Evolutionary conservation across 2,113 vertebrate species (phyloP).

Genomic region (Ascaphus truei): DNA sequence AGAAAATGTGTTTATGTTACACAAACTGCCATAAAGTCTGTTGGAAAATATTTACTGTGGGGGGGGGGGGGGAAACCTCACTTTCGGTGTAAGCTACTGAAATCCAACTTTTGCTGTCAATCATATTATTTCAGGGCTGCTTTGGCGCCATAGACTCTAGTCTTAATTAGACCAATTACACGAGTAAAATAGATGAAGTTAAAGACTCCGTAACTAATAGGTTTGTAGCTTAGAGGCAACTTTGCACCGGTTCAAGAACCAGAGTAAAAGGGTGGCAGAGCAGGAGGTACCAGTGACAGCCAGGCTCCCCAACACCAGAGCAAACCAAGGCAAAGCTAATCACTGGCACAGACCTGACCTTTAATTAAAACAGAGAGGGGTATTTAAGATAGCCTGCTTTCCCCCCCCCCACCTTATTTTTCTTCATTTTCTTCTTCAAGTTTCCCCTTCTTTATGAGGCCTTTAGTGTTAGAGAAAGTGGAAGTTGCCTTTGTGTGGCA

Average conservation of each 20-base stretch:
- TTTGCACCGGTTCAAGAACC: background rate
- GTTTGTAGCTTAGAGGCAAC: background rate
- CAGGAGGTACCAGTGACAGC: conserved; percentile 27
- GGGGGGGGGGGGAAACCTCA: too few relatives aligned
- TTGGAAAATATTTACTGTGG: too few relatives aligned
- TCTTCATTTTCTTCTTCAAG: background rate
- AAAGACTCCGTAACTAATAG: conserved; percentile 2
- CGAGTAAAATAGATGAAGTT: background rate
- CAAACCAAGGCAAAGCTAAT: background rate
- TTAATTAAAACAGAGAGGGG: background rate
- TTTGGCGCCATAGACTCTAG: background rate
- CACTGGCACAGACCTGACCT: background rate
- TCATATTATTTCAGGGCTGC: conserved; percentile 10
- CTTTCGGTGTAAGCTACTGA: conserved; percentile 1
- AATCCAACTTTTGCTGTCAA: conserved; percentile 26
- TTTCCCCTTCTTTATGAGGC: conserved; percentile 1
- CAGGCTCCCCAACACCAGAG: conserved; percentile 14
- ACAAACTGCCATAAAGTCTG: too few relatives aligned
- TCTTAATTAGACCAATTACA: background rate
- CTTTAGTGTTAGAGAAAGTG: conserved; percentile 45
- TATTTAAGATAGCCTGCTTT: conserved; percentile 8
- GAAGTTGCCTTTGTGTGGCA: conserved; percentile 68
- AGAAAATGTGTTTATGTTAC: too few relatives aligned
- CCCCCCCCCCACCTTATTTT: background rate
- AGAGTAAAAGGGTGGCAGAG: conserved; percentile 15